phyloP scores from a whole-genome alignment of 2,113 vertebrate species.

The Butorides virescens region DNA sequence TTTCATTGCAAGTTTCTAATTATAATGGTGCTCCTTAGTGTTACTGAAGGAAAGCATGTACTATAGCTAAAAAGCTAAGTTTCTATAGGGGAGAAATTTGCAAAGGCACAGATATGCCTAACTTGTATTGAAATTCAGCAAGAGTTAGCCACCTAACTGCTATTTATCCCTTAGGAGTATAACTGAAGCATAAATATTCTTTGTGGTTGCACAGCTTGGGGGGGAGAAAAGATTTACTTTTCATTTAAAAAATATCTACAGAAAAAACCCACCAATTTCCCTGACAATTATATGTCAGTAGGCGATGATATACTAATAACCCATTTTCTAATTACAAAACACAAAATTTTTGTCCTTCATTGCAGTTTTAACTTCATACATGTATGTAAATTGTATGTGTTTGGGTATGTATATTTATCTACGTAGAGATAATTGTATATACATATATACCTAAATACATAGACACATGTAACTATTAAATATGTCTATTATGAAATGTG shows the following conservation, averaged over 20 bases:
- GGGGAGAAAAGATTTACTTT: not conserved
- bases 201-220: not conserved
- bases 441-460: not conserved
- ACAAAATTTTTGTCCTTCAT: not conserved
- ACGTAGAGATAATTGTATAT: not conserved
- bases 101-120: not conserved
- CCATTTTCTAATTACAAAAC: not conserved
- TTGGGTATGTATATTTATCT: not conserved
- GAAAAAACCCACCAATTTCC: not conserved
- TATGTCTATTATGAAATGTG: not conserved
- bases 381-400: not conserved
- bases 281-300: not conserved
- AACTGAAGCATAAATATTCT: not conserved
- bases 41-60: not conserved
- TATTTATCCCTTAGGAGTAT: not conserved
- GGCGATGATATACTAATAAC: not conserved
- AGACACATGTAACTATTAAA: not conserved
- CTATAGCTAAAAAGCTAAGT: not conserved
- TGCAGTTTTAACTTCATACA: not conserved
- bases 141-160: not conserved
- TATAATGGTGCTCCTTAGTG: constrained; percentile 32
- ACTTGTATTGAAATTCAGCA: constrained; percentile 8
- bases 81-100: not conserved
- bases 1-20: constrained; percentile 60
- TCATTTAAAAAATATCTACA: not conserved